phyloP scores from a whole-genome alignment of 1,140 invertebrate species.

The Hylyphantes graminicola region DNA sequence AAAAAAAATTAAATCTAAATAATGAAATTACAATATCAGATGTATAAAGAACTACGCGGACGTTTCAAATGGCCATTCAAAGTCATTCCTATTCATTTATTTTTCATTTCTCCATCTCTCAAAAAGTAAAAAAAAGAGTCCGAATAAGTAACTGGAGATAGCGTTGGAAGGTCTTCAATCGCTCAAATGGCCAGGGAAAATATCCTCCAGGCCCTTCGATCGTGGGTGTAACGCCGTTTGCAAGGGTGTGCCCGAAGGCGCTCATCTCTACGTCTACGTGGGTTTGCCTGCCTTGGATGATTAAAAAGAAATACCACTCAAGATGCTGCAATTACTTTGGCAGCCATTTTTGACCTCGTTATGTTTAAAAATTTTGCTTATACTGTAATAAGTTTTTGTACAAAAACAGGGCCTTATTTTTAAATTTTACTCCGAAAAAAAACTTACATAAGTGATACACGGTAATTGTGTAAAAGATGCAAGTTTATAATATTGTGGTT shows the following conservation, averaged over 20 bases:
- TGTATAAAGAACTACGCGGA: no score
- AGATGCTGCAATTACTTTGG: no score
- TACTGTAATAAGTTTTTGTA: no score
- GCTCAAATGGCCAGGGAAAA: background rate
- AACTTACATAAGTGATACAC: no score
- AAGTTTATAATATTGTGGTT: no score
- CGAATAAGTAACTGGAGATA: conserved; percentile 7
- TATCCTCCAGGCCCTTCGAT: conserved; percentile 10
- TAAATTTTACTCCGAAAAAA: no score
- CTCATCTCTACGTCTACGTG: conserved; percentile 36
- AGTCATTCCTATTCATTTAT: background rate
- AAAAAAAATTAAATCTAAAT: no score
- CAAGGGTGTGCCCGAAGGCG: conserved; percentile 37
- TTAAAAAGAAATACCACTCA: no score
- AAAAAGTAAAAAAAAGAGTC: background rate
- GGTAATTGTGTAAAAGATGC: no score
- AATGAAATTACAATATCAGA: no score
- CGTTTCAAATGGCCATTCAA: background rate
- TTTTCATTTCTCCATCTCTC: background rate
- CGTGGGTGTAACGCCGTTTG: conserved; percentile 38
- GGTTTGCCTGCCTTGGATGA: background rate
- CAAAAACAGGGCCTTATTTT: no score
- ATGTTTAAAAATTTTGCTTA: no score
- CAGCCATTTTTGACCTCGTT: background rate
- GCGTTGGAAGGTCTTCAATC: conserved; percentile 20